Percentiles rank a stretch among this genome's conserved stretches.
Conservation (phyloP, 2,113 vertebrate species). For the Nannospalax galili region DNA sequence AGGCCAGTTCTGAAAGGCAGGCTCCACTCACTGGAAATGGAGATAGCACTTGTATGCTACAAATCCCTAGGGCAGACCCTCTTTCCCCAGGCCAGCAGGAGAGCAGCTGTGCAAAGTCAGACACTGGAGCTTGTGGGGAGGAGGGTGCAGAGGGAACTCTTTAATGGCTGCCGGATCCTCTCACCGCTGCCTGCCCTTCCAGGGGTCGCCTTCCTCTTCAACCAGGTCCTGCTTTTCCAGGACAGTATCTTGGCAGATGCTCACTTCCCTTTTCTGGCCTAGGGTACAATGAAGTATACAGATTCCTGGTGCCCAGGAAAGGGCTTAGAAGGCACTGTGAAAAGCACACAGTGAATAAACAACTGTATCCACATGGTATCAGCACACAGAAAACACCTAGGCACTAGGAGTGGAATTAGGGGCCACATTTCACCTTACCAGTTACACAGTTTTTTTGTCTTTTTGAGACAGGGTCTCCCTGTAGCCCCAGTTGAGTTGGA, state of each 20-base stretch:
- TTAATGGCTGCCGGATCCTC: neutral
- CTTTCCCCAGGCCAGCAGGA: neutral
- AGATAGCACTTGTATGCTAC: fast-evolving
- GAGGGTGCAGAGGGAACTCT: fast-evolving
- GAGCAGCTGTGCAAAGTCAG: neutral
- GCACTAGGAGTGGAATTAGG: neutral
- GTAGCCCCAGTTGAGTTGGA: too few species aligned
- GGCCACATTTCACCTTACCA: neutral
- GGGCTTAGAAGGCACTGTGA: neutral
- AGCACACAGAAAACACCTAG: neutral
- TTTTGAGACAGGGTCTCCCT: too few species aligned
- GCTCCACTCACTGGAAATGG: neutral
- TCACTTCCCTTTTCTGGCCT: neutral
- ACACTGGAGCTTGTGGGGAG: fast-evolving
- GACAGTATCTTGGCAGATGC: neutral
- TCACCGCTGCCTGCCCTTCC: neutral
- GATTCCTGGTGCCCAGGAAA: neutral
- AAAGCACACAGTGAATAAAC: neutral
- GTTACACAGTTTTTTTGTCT: neutral
- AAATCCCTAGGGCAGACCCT: neutral
- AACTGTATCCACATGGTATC: neutral
- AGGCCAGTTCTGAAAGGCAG: neutral
- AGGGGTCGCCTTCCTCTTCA: too few species aligned
- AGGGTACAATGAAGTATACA: neutral
- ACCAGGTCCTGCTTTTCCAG: neutral